A percentile compares a stretch with the other conserved stretches of the same genome.
Conservation (phyloP, 1,140 invertebrate species). For the Ctenoplectra terminalis region DNA sequence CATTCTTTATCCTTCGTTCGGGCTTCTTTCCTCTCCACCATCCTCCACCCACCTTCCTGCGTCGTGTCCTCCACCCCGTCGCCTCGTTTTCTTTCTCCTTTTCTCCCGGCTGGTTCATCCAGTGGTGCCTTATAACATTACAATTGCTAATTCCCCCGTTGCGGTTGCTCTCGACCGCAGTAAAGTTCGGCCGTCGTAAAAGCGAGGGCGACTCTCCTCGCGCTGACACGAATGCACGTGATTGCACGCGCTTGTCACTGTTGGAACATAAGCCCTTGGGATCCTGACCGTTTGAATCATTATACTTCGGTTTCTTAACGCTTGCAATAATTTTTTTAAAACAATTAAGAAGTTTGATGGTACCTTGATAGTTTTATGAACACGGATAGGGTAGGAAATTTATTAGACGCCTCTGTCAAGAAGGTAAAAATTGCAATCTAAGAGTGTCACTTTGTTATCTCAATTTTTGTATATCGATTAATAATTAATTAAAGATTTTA, state of each 20-base stretch:
- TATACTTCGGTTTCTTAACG: no score
- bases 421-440: no score
- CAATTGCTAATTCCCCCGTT: slow-evolving; percentile 82
- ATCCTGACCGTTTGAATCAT: no score
- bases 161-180: slow-evolving; percentile 75
- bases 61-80: slow-evolving; percentile 3
- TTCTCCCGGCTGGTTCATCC: slow-evolving; percentile 3
- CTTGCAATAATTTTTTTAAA: no score
- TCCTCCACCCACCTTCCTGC: slow-evolving; percentile 18
- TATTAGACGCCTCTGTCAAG: no score
- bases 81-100: slow-evolving; percentile 7
- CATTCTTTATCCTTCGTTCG: slow-evolving; percentile 71
- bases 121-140: slow-evolving; percentile 80
- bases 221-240: slow-evolving; percentile 67
- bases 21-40: slow-evolving; percentile 27
- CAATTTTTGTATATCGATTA: no score
- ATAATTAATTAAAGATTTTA: no score
- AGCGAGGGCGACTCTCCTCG: slow-evolving; percentile 73
- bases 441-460: no score
- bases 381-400: no score
- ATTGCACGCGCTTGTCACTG: slow-evolving; percentile 63
- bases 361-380: no score
- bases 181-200: slow-evolving; percentile 82
- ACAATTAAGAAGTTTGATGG: no score
- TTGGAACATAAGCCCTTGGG: slow-evolving; percentile 43